Percentiles rank a stretch among this genome's conserved stretches.
Conservation (phyloP, 2,797 vertebrate species). For the Ciconia nigra region DNA sequence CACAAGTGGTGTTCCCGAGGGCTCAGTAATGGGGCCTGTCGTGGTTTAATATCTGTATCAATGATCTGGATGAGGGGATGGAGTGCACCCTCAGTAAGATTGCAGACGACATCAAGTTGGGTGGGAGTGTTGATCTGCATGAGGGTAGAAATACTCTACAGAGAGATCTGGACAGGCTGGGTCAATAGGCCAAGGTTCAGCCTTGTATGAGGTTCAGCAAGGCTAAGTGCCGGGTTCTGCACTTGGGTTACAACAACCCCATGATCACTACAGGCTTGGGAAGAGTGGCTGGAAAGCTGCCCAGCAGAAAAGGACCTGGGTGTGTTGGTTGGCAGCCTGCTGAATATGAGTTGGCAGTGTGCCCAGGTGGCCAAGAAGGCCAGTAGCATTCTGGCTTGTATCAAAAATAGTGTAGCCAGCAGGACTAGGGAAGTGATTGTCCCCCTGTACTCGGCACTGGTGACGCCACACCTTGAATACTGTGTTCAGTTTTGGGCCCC, state of each 20-base stretch:
- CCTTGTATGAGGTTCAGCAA: background rate
- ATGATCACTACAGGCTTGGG: background rate
- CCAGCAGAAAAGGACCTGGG: background rate
- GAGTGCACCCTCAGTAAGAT: background rate
- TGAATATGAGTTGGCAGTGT: background rate
- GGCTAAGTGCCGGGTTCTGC: too few relatives aligned
- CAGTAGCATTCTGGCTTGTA: background rate
- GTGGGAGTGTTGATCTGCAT: fast-evolving
- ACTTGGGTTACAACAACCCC: background rate
- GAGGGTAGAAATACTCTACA: background rate
- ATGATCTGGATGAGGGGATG: background rate
- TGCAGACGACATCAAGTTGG: background rate
- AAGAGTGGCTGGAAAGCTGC: background rate
- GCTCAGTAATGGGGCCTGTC: background rate
- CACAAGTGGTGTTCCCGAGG: background rate
- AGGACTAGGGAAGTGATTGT: background rate
- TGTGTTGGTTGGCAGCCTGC: background rate
- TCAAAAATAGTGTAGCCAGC: background rate
- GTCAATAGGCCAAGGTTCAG: fast-evolving
- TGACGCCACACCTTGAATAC: background rate
- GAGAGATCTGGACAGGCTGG: background rate
- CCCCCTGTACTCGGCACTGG: background rate
- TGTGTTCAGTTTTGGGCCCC: background rate
- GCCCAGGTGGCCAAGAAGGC: background rate
- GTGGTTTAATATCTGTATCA: background rate